Conservation (phyloP, 2,888 invertebrate species). For the Oxystoma pomonae region DNA sequence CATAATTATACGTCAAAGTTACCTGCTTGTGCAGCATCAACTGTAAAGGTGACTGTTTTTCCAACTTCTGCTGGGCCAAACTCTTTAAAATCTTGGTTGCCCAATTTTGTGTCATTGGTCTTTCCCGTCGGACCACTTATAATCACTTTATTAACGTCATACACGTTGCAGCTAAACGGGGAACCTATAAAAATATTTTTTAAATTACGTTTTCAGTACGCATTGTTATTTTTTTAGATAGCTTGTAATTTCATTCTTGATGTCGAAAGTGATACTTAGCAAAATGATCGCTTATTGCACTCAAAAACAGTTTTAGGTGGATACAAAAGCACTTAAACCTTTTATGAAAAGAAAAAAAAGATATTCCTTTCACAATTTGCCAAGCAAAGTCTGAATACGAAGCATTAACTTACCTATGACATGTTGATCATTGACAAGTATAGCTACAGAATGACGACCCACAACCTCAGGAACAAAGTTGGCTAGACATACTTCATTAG, state of each 20-base stretch:
- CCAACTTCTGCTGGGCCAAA: slow-evolving; percentile 61
- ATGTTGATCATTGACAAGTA: slow-evolving; percentile 77
- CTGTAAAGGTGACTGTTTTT: slow-evolving; percentile 86
- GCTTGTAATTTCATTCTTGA: too few relatives aligned
- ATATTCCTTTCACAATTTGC: not conserved
- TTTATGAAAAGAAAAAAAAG: not conserved
- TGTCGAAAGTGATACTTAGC: too few relatives aligned
- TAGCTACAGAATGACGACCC: slow-evolving; percentile 79
- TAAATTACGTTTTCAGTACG: too few relatives aligned
- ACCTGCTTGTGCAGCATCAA: slow-evolving; percentile 89
- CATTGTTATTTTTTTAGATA: too few relatives aligned
- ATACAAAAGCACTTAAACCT: too few relatives aligned
- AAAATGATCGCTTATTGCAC: too few relatives aligned
- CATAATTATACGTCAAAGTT: too few relatives aligned
- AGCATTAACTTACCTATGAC: slow-evolving; percentile 51
- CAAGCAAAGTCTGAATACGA: not conserved
- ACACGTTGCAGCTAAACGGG: slow-evolving; percentile 91
- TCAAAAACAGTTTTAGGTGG: too few relatives aligned
- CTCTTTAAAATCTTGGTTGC: slow-evolving; percentile 18
- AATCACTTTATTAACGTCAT: slow-evolving; percentile 80
- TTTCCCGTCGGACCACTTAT: slow-evolving; percentile 58
- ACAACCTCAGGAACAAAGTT: slow-evolving; percentile 83
- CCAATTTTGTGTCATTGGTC: slow-evolving; percentile 36
- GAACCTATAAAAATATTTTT: slow-evolving; percentile 71
- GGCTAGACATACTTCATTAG: slow-evolving; percentile 69